phyloP scores from a whole-genome alignment of 2,113 vertebrate species.

The Scomber colias region DNA sequence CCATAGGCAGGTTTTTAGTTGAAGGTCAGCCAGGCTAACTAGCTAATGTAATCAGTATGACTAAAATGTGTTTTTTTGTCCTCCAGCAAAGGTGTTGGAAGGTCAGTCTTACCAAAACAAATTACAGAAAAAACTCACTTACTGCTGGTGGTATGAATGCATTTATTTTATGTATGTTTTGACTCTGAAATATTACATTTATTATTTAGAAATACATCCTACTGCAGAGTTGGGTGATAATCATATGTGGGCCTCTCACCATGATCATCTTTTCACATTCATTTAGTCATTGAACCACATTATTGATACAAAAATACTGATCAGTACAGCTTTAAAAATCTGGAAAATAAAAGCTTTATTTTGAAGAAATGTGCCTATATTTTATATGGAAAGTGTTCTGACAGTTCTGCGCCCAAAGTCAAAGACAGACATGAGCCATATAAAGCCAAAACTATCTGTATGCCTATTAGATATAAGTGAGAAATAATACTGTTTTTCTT shows the following conservation, averaged over 20 bases:
- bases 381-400: neutral
- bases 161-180: neutral
- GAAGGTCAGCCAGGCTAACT: neutral
- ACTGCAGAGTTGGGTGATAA: too few relatives aligned
- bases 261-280: too few relatives aligned
- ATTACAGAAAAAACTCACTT: neutral
- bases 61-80: neutral
- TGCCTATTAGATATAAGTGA: too few relatives aligned
- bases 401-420: neutral
- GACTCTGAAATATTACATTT: too few relatives aligned
- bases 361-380: neutral
- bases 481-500: neutral
- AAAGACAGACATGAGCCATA: neutral
- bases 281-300: too few relatives aligned
- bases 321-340: neutral
- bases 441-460: too few relatives aligned
- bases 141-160: neutral
- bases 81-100: neutral
- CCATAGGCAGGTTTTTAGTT: neutral
- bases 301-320: neutral
- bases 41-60: neutral
- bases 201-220: too few relatives aligned
- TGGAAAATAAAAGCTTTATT: too few relatives aligned
- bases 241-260: too few relatives aligned
- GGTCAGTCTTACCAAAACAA: neutral